Percentiles rank a stretch among this genome's conserved stretches.
Evolutionary conservation across 1,140 invertebrate genomes (phyloP).

Genomic region (Helicoverpa zea): DNA sequence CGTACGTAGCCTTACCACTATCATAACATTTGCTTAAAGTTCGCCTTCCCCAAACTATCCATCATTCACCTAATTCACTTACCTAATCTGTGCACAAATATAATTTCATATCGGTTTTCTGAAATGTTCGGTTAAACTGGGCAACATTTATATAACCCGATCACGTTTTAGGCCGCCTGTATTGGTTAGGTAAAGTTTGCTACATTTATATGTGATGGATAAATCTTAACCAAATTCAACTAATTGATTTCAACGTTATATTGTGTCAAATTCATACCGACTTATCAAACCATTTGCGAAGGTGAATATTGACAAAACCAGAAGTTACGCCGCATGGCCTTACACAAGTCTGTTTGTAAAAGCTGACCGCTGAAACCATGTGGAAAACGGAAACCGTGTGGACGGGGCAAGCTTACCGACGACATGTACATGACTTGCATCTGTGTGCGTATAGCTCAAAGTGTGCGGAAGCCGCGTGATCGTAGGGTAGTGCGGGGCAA

Average conservation of each 20-base stretch:
- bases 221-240: neutral
- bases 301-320: conserved; percentile 21
- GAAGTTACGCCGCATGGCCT: conserved; percentile 18
- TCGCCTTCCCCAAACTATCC: conserved; percentile 5
- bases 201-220: neutral
- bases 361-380: conserved; percentile 49
- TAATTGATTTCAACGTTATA: neutral
- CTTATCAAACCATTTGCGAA: neutral
- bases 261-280: neutral
- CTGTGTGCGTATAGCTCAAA: conserved; percentile 28
- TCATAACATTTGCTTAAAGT: conserved; percentile 16
- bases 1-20: neutral
- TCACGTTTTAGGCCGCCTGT: conserved; percentile 9
- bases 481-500: conserved; percentile 29
- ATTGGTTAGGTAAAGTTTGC: neutral
- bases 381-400: conserved; percentile 50
- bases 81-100: conserved; percentile 38
- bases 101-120: conserved; percentile 25
- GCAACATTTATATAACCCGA: conserved; percentile 19
- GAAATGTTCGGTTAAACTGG: conserved; percentile 10
- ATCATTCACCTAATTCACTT: conserved; percentile 32
- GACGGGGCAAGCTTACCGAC: conserved; percentile 1
- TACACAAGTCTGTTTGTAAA: conserved; percentile 31
- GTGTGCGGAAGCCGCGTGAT: conserved; percentile 51
- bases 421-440: conserved; percentile 5